Base-by-base conservation (phyloP, 1,140 invertebrate species). In the Drosophila virilis region DNA sequence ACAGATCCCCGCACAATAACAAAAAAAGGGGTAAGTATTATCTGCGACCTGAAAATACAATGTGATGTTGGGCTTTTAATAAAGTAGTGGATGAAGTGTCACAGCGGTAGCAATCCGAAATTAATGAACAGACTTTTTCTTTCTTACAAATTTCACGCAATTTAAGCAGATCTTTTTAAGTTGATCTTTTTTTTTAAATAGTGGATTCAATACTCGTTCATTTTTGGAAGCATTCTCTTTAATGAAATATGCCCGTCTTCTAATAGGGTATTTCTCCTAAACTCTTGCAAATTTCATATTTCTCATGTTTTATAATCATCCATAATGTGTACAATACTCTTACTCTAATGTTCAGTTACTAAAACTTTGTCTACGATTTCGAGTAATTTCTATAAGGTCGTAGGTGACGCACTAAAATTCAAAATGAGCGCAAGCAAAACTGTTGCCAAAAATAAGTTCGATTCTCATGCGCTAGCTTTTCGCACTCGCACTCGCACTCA, bases 11-110 rank as follows among this genome's bases (percentile, higher is more conserved):
- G 46, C 46, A 57, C 17, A 58, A 50, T 33, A 52, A 57, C 54
- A 66, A 65, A 67, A 68, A 67, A 68, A 33, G 58, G 66, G 57
- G 57, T 61, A 62, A 61, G 40, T 62, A 38, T 48, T 54, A 64
- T 40, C 33, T 22, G 42, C n/a, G 13, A 17, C n/a, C 15, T 3
- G 12, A n/a, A 54, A 35, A 35, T 46, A 70, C 32, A 61, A 46
- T 15, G 6, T 8, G 28, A 46, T 0, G 10, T 48, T 61, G 6
- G 42, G 22, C n/a, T 22, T 8, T 48, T 37, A n/a, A 46, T n/a
- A 12, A 48, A 60, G 1, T 35, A 3, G 50, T 15, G 32, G 43
- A 35, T 46, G 33, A 37, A 8, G 2, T 37, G 15, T 12, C 4
- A 37, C n/a, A 32, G n/a, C 8, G 6, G 5, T 6, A 32, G 22